Base-by-base conservation (phyloP, 2,113 vertebrate species). In the Bubalus kerabau region DNA sequence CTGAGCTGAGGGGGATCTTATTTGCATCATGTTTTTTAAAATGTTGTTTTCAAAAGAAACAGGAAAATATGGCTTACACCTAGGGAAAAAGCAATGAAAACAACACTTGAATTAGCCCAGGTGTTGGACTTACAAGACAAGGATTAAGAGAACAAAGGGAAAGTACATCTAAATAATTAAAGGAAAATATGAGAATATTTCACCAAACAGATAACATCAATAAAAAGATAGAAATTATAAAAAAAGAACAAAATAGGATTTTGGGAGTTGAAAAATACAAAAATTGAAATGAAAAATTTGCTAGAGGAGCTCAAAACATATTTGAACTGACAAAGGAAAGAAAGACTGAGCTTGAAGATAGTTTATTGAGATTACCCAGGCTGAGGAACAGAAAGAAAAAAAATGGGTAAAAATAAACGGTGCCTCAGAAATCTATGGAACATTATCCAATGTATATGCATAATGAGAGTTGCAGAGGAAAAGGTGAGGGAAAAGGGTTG, bases 101-200 rank as follows among this genome's bases (percentile, higher is more conserved):
- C 28, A 86, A 14, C 52, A 40, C 85, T 23, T 67, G 32, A 46
- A 57, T 26, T 24, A 94, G 9, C 23, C 14, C 62, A 36, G 57
- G 46, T 80, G 14, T 36, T 85, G 24, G n/a, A 24, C 23, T 94
- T 94, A 57, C 3, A 64, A 94, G 57, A 48, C 64, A 80, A 71
- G 80, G 59, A 89, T 94, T 59, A 88, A 78, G 57, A 87, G 30
- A 84, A 78, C 21, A 23, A 67, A 84, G 57, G 40, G 26, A 24
- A 94, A 54, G 4, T 21, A 16, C 30, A 46, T 32, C 11, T 95
- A 82, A 91, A 30, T 21, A 94, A 71, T 60, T 50, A 54, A 82
- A 84, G 11, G 50, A 80, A 81, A n/a, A 21, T 80, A 19, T 67
- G n/a, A 91, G 40, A 59, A 76, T 32, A 23, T 67, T 91, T 96